Percentiles rank a stretch among this genome's conserved stretches.
These are phyloP conservation scores for Sebastes variabilis DNA, from an alignment of 2,797 vertebrate genomes.

Conservation along the genomic window DNA sequence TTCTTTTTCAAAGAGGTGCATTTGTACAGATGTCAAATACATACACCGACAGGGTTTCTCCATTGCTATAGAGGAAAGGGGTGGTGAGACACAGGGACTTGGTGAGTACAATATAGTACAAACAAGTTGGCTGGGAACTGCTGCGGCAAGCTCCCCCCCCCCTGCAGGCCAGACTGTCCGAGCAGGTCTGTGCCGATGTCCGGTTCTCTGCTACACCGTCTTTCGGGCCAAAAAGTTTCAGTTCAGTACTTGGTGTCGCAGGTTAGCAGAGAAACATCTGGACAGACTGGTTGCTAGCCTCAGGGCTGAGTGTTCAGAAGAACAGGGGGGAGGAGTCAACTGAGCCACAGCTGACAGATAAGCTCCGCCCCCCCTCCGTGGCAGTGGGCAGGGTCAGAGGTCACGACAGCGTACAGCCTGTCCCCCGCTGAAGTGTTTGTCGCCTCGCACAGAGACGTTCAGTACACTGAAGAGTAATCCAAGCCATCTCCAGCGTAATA, in stretches of 20 bases:
- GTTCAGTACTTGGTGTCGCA: slow-evolving; percentile 61
- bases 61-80: slow-evolving; percentile 76
- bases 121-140: slow-evolving; percentile 76
- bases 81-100: slow-evolving; percentile 73
- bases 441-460: slow-evolving; percentile 62
- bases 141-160: slow-evolving; percentile 50
- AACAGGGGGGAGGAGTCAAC: slow-evolving; percentile 51
- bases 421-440: slow-evolving; percentile 72
- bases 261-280: slow-evolving; percentile 58
- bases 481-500: slow-evolving; percentile 78
- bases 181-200: slow-evolving; percentile 63
- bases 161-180: slow-evolving; percentile 60
- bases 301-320: slow-evolving; percentile 62
- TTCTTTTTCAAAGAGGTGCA: slow-evolving; percentile 81
- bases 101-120: slow-evolving; percentile 79
- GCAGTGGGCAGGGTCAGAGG: slow-evolving; percentile 72
- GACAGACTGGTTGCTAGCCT: slow-evolving; percentile 59
- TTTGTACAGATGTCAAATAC: slow-evolving; percentile 84
- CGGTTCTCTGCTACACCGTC: slow-evolving; percentile 50
- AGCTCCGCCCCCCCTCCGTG: slow-evolving; percentile 60
- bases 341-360: slow-evolving; percentile 51
- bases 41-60: slow-evolving; percentile 78
- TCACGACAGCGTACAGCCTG: slow-evolving; percentile 51
- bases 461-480: slow-evolving; percentile 70
- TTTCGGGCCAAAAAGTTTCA: slow-evolving; percentile 33